These are phyloP conservation scores for Microctenopoma steveboyesi DNA, from an alignment of 2,797 vertebrate genomes.

Conservation along the genomic window DNA sequence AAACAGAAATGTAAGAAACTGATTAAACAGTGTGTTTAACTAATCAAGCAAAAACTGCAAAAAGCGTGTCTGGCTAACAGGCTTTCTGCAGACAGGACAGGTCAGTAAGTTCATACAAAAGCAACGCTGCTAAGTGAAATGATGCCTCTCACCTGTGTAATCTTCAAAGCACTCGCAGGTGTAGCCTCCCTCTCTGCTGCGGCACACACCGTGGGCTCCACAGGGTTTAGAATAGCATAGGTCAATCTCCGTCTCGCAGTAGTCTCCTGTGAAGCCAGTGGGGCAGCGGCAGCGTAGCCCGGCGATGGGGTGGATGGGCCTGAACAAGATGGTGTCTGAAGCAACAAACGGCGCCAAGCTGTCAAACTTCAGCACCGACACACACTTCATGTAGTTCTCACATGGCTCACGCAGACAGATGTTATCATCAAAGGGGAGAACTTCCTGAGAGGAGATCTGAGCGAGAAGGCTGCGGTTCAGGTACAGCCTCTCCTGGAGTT, in stretches of 20 bases:
- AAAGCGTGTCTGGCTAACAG: neutral
- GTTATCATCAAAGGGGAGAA: constrained; percentile 97
- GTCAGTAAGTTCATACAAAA: too few species aligned
- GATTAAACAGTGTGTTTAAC: neutral
- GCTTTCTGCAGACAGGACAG: too few species aligned
- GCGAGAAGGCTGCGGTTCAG: constrained; percentile 93
- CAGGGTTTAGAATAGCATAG: constrained; percentile 96
- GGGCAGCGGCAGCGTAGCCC: constrained; percentile 96
- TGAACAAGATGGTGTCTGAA: constrained; percentile 93
- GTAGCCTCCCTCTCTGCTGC: constrained; percentile 92
- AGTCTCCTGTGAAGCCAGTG: constrained; percentile 92
- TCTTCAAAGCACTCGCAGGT: constrained; percentile 92
- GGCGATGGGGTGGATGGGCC: constrained; percentile 93
- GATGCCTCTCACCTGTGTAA: constrained; percentile 88
- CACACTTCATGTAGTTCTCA: constrained; percentile 98
- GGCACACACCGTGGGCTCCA: constrained; percentile 87
- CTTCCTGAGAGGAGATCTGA: constrained; percentile 89
- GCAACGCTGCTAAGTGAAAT: neutral
- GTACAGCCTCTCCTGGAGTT: constrained; percentile 94
- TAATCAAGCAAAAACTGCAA: neutral
- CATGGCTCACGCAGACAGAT: constrained; percentile 96
- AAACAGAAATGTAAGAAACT: neutral
- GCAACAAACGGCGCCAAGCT: constrained; percentile 94
- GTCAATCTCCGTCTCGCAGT: constrained; percentile 96
- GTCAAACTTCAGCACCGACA: constrained; percentile 95